Base-by-base conservation (phyloP, 2,888 invertebrate genomes). In the Sturmia bella region DNA sequence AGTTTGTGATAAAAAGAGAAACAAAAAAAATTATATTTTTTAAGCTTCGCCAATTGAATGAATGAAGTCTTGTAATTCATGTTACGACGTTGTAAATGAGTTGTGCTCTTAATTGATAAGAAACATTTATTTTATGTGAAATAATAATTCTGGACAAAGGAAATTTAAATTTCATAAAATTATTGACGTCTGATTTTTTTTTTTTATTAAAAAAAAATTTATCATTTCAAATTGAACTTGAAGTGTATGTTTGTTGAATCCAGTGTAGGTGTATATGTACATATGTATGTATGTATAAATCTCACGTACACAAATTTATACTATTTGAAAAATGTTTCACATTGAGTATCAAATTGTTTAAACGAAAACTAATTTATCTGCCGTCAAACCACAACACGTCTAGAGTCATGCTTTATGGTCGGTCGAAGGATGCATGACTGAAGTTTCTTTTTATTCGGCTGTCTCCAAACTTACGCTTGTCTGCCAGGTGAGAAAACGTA, bases 21-120 rank as follows among this genome's bases (percentile, higher is more conserved):
- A 41, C 32, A 2, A 15, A n/a, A n/a, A n/a, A n/a, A n/a, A n/a
- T n/a, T n/a, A 27, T 69, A 15, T 15, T 27, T 41, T 59, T n/a
- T 13, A 17, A 5, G 37, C 4, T 64, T 37, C 21, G 12, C 37
- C 21, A n/a, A 7, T n/a, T 11, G 7, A 15, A n/a, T 45, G 11
- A n/a, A n/a, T n/a, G n/a, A n/a, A n/a, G n/a, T n/a, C 37, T 61
- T 52, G 39, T 75, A 75, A 39, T 59, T 39, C 17, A 48, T 43
- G 52, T 52, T 54, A 54, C 68, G 61, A 52, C 45, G 21, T 68
- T 76, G 68, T 69, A 69, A 76, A 52, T 76, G 19, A 43, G 59
- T 52, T 52, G 15, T 52, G 32, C 59, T 59, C 15, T 21, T 52
- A 76, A 61, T 52, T 69, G 76, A 76, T 76, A 76, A 76, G 61